Percentiles rank a stretch among this genome's conserved stretches.
Evolutionary conservation across 2,797 vertebrate species (phyloP).

Genomic region (Oceanodroma leucorhoa): DNA sequence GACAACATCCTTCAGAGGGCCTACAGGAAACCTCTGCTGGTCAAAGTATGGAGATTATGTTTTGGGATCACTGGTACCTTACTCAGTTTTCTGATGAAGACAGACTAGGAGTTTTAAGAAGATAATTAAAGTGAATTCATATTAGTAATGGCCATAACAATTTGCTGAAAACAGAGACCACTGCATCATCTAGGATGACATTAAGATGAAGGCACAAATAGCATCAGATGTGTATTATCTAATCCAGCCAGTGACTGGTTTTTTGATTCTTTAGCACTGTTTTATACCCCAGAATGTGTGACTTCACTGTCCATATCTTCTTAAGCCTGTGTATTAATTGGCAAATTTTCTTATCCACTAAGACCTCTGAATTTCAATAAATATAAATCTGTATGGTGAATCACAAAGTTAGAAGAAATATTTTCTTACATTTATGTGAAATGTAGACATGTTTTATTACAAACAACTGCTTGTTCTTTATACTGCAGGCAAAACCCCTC

Average conservation of each 20-base stretch:
- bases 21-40: neutral
- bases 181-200: neutral
- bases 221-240: neutral
- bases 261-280: neutral
- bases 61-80: neutral
- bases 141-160: neutral
- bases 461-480: neutral
- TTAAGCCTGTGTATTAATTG: neutral
- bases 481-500: neutral
- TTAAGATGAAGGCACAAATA: neutral
- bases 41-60: neutral
- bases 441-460: neutral
- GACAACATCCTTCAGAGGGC: fast-evolving
- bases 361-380: neutral
- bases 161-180: neutral
- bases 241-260: neutral
- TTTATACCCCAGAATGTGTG: neutral
- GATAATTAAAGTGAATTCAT: neutral
- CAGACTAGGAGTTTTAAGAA: neutral
- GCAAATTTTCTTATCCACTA: neutral
- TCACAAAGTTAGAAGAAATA: neutral
- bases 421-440: neutral
- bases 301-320: neutral
- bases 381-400: neutral
- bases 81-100: neutral